Base-by-base conservation (phyloP, 2,888 invertebrate genomes). In the Catocala nupta region DNA sequence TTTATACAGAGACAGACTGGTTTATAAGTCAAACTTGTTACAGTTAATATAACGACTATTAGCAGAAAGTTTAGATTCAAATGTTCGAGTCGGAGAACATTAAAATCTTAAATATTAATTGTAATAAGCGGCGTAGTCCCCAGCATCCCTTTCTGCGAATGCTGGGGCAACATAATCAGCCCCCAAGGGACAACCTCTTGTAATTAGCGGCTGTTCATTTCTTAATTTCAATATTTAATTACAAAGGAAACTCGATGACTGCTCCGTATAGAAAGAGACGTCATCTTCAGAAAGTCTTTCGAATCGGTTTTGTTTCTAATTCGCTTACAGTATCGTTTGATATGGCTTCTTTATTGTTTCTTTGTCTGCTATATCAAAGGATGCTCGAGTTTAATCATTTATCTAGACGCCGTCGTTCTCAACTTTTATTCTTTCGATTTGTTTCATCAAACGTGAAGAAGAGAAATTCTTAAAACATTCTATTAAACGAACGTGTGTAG, bases 151-250 rank as follows among this genome's bases (percentile, higher is more conserved):
- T 91, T 89, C 88, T 86, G 85, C 82, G 82, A 89, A 87, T 90
- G 90, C 83, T 86, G 85, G 90, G 90, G 89, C 87, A 87, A 88
- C 88, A 85, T 89, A 92, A 93, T 91, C 91, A 92, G 90, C 91
- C 94, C 94, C 81, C 92, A 76, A 92, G 94, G 94, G 94, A 94
- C 94, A 93, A 90, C 90, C 93, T 91, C 92, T 87, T 88, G 91
- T 94, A 94, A 94, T 94, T 94, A 94, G 93, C 92, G 94, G 92
- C 93, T 94, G 94, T 93, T 94, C 94, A 94, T 94, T 94, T 94
- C 94, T 94, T 94, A 94, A 94, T 94, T 94, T 94, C 94, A 94
- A 94, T 94, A 94, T 94, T 94, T 94, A 94, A 94, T 94, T 94
- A 94, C 94, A 93, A 94, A 94, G 94, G 94, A 93, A 93, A 93